Percentiles rank a stretch among this genome's conserved stretches.
Conservation (phyloP, 2,113 vertebrate species). For the Tragelaphus scriptus region DNA sequence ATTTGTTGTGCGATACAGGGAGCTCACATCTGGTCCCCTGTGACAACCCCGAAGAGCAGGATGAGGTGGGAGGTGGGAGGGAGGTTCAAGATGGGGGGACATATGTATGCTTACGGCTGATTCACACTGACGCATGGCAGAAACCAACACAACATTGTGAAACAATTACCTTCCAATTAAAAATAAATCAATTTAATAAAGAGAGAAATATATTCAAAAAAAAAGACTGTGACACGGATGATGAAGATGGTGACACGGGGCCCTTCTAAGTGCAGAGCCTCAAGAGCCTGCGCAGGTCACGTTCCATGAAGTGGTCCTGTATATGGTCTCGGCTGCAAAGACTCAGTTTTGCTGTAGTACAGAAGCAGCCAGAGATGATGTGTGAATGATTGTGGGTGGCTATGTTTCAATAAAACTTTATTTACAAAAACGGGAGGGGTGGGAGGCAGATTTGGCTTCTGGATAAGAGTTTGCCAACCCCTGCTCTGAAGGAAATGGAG, state of each 20-base stretch:
- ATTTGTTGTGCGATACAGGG: neutral
- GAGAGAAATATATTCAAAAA: neutral
- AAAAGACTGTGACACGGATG: neutral
- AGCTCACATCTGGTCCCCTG: neutral
- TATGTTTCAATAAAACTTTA: neutral
- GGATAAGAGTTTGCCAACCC: neutral
- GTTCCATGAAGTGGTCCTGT: fast-evolving
- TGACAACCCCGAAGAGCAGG: neutral
- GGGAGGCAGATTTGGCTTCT: neutral
- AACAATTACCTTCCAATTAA: neutral
- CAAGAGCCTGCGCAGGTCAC: fast-evolving
- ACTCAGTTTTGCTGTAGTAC: no score
- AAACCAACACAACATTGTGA: neutral
- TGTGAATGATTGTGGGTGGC: fast-evolving
- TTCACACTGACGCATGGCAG: neutral
- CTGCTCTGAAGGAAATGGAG: no score
- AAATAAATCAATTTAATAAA: neutral
- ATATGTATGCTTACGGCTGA: no score
- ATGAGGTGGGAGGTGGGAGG: neutral
- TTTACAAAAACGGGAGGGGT: neutral
- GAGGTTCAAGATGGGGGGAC: neutral
- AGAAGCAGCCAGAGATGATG: neutral
- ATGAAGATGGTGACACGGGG: fast-evolving
- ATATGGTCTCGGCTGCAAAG: neutral
- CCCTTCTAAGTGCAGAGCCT: neutral